phyloP scores from a whole-genome alignment of 2,113 vertebrate species.

The Zonotrichia leucophrys region DNA sequence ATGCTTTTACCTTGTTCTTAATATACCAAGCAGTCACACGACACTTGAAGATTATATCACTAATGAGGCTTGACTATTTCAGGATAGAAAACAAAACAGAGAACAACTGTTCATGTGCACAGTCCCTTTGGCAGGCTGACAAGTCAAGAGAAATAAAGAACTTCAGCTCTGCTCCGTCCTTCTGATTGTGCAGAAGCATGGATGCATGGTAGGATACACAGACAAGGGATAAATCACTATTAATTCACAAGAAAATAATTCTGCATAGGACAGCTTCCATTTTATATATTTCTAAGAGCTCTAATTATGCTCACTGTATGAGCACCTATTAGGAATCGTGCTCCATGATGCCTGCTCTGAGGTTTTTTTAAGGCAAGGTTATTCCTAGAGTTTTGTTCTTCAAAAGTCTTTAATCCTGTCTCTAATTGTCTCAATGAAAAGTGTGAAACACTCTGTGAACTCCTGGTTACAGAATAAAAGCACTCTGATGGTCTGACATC shows the following conservation, averaged over 20 bases:
- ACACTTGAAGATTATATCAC: not conserved
- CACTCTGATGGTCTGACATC: constrained; percentile 11
- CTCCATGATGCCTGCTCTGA: not conserved
- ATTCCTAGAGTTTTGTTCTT: not conserved
- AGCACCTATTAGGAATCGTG: not conserved
- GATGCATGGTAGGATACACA: not conserved
- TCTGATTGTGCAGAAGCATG: not conserved
- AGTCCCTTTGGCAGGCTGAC: not conserved
- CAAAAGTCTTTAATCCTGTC: not conserved
- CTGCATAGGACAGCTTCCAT: not conserved
- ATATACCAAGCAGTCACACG: not conserved
- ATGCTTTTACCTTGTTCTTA: not conserved
- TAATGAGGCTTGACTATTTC: not conserved
- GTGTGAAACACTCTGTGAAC: constrained; percentile 22
- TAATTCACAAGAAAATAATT: not conserved
- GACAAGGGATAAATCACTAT: not conserved
- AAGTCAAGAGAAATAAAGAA: not conserved
- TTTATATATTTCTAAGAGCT: not conserved
- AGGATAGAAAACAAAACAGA: not conserved
- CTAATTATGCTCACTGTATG: not conserved
- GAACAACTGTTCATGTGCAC: not conserved
- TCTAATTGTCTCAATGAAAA: not conserved
- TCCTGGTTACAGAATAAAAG: not conserved
- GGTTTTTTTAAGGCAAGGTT: not conserved
- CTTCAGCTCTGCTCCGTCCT: not conserved